A percentile compares a stretch with the other conserved stretches of the same genome.
Evolutionary conservation across 2,888 invertebrate genomes (phyloP).

Genomic region (Lithodes maja): DNA sequence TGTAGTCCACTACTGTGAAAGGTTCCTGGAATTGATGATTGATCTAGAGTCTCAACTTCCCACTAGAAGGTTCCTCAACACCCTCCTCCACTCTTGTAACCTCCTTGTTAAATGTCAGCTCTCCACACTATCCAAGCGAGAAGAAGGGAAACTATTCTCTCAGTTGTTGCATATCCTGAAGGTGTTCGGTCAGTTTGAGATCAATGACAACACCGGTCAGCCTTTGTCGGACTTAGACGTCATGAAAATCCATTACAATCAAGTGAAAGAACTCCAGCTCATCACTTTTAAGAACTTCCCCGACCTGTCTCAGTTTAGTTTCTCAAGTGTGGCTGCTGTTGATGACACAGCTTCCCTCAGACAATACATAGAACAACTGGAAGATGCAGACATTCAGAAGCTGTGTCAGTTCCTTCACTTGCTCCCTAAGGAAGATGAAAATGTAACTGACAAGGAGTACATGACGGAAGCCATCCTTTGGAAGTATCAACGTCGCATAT

Average conservation of each 20-base stretch:
- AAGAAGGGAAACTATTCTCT: conserved; percentile 87
- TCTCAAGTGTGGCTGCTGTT: conserved; percentile 96
- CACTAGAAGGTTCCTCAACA: conserved; percentile 97
- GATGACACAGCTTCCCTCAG: conserved; percentile 88
- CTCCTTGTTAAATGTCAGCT: conserved; percentile 92
- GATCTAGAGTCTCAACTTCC: conserved; percentile 96
- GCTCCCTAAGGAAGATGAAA: conserved; percentile 79
- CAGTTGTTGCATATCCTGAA: conserved; percentile 82
- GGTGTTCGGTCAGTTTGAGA: conserved; percentile 98
- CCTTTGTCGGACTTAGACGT: conserved; percentile 95
- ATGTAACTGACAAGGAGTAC: conserved; percentile 59
- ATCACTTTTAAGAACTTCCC: conserved; percentile 95
- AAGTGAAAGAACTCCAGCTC: conserved; percentile 92
- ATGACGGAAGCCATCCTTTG: conserved; percentile 72
- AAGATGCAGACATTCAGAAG: conserved; percentile 85
- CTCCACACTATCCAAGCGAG: conserved; percentile 82
- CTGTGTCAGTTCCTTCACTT: conserved; percentile 92
- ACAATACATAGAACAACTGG: conserved; percentile 88
- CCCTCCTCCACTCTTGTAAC: conserved; percentile 95
- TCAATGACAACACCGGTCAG: conserved; percentile 96
- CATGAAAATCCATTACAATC: conserved; percentile 93
- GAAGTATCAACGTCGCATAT: conserved; percentile 87
- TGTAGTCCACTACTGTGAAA: conserved; percentile 87
- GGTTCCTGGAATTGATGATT: conserved; percentile 95
- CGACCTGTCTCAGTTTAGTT: conserved; percentile 87